A percentile compares a stretch with the other conserved stretches of the same genome.
These are phyloP conservation scores for Drosophila mimica DNA, from an alignment of 2,888 invertebrate genomes.

Conservation along the genomic window DNA sequence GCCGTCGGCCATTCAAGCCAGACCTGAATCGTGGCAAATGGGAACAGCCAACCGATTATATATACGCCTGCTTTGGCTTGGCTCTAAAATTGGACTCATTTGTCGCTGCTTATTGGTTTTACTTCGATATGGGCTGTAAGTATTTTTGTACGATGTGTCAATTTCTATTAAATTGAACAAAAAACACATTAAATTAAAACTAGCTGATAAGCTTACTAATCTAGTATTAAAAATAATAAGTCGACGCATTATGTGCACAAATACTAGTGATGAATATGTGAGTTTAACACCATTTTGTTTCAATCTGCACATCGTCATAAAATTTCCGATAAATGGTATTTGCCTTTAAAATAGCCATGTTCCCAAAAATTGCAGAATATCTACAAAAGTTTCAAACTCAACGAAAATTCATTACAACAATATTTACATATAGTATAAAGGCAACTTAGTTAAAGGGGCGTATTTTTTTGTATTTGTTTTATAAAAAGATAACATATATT, in stretches of 20 bases:
- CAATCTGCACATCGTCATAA: background rate
- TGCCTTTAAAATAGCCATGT: background rate
- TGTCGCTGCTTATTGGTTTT: slow-evolving; percentile 86
- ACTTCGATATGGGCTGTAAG: slow-evolving; percentile 78
- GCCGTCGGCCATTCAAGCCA: slow-evolving; percentile 81
- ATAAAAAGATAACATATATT: background rate
- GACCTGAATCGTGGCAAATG: slow-evolving; percentile 87
- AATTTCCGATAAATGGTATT: background rate
- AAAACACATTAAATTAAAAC: slow-evolving; percentile 1
- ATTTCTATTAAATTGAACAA: slow-evolving; percentile 1
- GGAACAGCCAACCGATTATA: slow-evolving; percentile 90
- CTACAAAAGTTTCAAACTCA: background rate
- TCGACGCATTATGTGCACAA: background rate
- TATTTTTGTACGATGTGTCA: slow-evolving; percentile 14
- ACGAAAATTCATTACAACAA: background rate
- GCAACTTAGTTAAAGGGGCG: slow-evolving; percentile 7
- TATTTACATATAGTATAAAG: background rate
- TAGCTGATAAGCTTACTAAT: slow-evolving; percentile 30
- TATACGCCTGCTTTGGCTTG: slow-evolving; percentile 91
- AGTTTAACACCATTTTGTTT: background rate
- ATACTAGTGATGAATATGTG: background rate
- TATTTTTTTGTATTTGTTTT: background rate
- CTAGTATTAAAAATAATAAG: background rate
- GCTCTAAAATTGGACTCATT: slow-evolving; percentile 93
- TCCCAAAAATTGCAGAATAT: background rate